Evolutionary conservation across 1,140 invertebrate species (phyloP), one percentile per base, ranked within the genome.

Genomic region (Meloidogyne floridensis): DNA sequence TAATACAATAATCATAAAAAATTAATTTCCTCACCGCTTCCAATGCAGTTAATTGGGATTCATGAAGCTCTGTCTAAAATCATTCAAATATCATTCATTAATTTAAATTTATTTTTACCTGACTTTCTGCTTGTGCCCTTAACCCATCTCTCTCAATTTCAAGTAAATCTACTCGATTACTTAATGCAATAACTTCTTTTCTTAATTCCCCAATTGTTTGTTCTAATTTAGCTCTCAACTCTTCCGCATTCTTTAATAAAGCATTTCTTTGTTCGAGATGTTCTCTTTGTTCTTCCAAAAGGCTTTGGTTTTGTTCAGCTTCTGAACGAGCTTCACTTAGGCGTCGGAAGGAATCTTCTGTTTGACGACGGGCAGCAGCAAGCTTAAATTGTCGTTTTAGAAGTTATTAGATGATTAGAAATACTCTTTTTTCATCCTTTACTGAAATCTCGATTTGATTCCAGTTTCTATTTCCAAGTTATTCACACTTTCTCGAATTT

Each of bases 91-190:
- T 15, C 3, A 8, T 8, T 20, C 18, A 20, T 15, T 54, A 6
- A 6, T 75, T 54, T 75, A n/a, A 75, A 53, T 8, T 18, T 59
- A 4, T 3, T 13, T 0, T 74, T 74, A 18, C 65, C 73, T 90
- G 88, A 78, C 86, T 89, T 77, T 89, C 87, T 18, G 85, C 87
- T 74, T 89, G 88, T 71, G 86, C 84, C 80, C 82, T 83, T 18
- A 89, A 81, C 42, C 88, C 89, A 71, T 87, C 82, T 47, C 89
- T 74, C 81, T 89, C 88, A n/a, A 84, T 87, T 79, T 89, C 88
- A 15, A 89, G 77, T 72, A 89, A 87, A 56, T 90, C 87, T 4
- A 88, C 88, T 76, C 83, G 82, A 47, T 81, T 88, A 51, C 86
- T 87, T 74, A 89, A 72, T 4, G 83, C 82, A 74, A 85, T 89